Base-by-base conservation (phyloP, 2,797 vertebrate species). In the Argya squamiceps region DNA sequence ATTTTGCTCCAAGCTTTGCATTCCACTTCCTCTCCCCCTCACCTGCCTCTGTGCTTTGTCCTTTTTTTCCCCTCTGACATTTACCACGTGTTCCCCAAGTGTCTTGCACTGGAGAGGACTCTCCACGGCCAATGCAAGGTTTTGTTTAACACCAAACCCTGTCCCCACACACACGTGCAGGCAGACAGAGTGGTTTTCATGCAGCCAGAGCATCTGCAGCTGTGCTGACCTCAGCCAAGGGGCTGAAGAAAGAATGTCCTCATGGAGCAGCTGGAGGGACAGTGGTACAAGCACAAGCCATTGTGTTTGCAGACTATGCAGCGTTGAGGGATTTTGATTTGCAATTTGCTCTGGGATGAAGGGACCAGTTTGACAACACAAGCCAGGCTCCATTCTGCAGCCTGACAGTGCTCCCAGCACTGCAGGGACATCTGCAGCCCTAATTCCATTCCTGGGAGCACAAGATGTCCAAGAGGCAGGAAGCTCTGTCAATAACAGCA, bases 161-260 rank as follows among this genome's bases (percentile, higher is more conserved):
- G 17, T 83, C 39, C 50, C 71, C 70, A 36, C 2, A 2, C 50
- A 89, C 95, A 94, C 0, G 9, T 89, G 86, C 65, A 52, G 0
- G 27, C 67, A 93, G 30, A 89, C 82, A 96, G 73, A 84, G 67
- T 21, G 44, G 32, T 84, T 78, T 95, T 92, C 47, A 92, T 53
- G 55, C 19, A 3, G 70, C 58, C 82, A 75, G 69, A 75, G 86
- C 92, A 93, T 95, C 89, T 96, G 96, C 2, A 17, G 53, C 91
- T 64, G 39, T 12, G 76, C 81, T 94, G 87, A 95, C 34, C 91
- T 95, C 89, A 88, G 91, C 82, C 79, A 63, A 62, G 69, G 50
- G 65, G 76, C 59, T 68, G 84, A 82, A 62, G 46, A 64, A 74
- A 89, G 75, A 88, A 96, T 63, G 65, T 23, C 26, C 15, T 81